Evolutionary conservation across 2,113 vertebrate genomes (phyloP).

Genomic region (Psilopogon haemacephalus): DNA sequence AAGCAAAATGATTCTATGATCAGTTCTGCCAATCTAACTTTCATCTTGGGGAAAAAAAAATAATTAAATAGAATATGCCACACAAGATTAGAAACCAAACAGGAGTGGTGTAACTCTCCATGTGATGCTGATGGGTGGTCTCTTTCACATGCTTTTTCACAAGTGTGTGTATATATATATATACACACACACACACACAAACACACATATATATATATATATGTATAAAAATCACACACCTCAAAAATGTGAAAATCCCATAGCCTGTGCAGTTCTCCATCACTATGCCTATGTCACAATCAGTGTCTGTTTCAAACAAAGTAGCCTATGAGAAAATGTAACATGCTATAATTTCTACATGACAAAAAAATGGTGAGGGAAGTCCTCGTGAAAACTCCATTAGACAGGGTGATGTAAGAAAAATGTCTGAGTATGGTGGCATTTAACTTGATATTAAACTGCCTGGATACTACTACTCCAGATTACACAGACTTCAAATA

Average conservation of each 20-base stretch:
- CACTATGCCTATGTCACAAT: not conserved
- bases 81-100: not conserved
- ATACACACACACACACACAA: too few species aligned
- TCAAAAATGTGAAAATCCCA: not conserved
- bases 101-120: not conserved
- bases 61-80: not conserved
- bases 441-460: not conserved
- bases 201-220: too few species aligned
- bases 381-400: not conserved
- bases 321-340: not conserved
- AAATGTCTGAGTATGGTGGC: not conserved
- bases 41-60: not conserved
- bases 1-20: not conserved
- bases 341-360: not conserved
- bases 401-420: not conserved
- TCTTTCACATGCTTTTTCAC: not conserved
- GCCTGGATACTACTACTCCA: not conserved
- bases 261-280: not conserved
- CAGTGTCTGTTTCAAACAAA: not conserved
- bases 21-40: not conserved
- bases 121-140: not conserved
- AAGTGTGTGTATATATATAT: not conserved
- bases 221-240: not conserved
- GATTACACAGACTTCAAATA: not conserved
- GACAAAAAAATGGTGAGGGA: not conserved